A percentile compares a stretch with the other conserved stretches of the same genome.
These are phyloP conservation scores for Chloroceryle amazona DNA, from an alignment of 2,797 vertebrate genomes.

Conservation along the genomic window DNA sequence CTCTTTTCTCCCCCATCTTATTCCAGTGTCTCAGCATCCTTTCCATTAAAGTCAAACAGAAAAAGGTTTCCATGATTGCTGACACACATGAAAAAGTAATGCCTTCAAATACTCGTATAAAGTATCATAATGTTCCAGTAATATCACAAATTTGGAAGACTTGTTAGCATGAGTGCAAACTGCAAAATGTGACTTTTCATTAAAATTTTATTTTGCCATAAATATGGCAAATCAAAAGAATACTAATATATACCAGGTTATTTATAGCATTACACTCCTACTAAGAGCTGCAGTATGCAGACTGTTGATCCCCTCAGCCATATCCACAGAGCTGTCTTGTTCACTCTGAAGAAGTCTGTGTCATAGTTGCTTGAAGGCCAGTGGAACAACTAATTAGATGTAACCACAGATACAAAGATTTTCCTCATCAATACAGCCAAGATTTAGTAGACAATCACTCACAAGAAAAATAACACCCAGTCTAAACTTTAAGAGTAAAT, in stretches of 20 bases:
- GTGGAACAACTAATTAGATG: neutral
- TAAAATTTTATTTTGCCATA: neutral
- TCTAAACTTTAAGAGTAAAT: neutral
- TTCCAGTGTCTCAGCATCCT: neutral
- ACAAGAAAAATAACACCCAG: neutral
- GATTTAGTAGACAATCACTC: neutral
- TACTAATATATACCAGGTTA: neutral
- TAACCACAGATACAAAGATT: neutral
- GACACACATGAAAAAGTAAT: neutral
- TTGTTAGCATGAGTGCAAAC: neutral
- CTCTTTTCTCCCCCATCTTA: neutral
- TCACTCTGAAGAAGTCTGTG: neutral
- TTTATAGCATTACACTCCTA: neutral
- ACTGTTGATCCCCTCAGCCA: neutral
- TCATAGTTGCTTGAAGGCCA: neutral
- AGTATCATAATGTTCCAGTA: neutral
- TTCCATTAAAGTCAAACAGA: neutral
- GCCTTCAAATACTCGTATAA: neutral
- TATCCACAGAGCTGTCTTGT: neutral
- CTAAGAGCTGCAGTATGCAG: neutral
- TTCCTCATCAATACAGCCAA: neutral
- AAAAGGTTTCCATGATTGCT: neutral
- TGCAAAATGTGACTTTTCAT: neutral
- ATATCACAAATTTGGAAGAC: neutral
- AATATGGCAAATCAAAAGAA: neutral